Conservation (phyloP, 2,113 vertebrate species). For the cattle (Bos taurus) region ARS-UCD2.0 NC_037356.1:41374501-41375000, state of each 20-base stretch:
- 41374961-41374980: neutral
- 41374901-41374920: neutral
- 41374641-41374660: neutral
- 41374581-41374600: neutral
- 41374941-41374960: neutral
- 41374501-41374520: neutral
- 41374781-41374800: too few relatives aligned
- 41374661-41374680: neutral
- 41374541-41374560: conserved; percentile 45
- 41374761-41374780: neutral
- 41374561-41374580: conserved; percentile 70
- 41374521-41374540: neutral
- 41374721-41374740: neutral
- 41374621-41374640: neutral
- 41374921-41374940: neutral
- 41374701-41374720: neutral
- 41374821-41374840: neutral
- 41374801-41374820: neutral
- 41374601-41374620: neutral
- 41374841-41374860: neutral
- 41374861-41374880: neutral
- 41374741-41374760: neutral
- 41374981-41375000: neutral
- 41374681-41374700: neutral
- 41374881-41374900: neutral